Evolutionary conservation across 1,140 invertebrate genomes (phyloP).

Genomic region (Nasonia giraulti): DNA sequence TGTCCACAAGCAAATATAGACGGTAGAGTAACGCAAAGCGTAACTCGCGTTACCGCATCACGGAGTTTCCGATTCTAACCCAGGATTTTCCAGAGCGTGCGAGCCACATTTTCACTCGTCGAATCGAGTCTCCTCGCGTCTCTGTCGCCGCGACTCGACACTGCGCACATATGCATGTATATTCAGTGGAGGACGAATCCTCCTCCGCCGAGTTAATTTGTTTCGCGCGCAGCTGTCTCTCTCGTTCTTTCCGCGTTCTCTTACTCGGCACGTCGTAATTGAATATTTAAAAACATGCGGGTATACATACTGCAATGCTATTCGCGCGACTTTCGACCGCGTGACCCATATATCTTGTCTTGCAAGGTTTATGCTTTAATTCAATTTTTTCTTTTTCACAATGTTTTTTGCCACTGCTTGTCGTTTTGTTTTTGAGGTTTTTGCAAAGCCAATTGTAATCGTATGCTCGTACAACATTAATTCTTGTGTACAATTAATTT

Average conservation of each 20-base stretch:
- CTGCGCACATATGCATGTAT: neutral
- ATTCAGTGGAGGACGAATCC: neutral
- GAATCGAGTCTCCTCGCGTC: neutral
- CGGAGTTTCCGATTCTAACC: neutral
- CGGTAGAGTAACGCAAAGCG: neutral
- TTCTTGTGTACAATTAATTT: neutral
- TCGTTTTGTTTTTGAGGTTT: too few relatives aligned
- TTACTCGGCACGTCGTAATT: slow-evolving; percentile 10
- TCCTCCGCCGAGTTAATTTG: slow-evolving; percentile 1
- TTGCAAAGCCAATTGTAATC: too few relatives aligned
- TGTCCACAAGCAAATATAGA: too few relatives aligned
- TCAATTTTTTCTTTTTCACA: too few relatives aligned
- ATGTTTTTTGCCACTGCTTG: too few relatives aligned
- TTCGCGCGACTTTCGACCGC: too few relatives aligned
- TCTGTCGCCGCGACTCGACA: neutral
- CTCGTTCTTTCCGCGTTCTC: neutral
- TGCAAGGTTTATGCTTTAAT: too few relatives aligned
- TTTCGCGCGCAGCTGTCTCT: slow-evolving; percentile 4
- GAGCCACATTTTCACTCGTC: neutral
- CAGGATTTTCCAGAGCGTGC: neutral
- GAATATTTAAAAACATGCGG: slow-evolving; percentile 13
- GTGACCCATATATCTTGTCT: too few relatives aligned
- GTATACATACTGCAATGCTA: neutral
- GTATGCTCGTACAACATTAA: too few relatives aligned
- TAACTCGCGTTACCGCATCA: neutral